Conservation (phyloP, 2,113 vertebrate genomes). For the Nibea coibor region DNA sequence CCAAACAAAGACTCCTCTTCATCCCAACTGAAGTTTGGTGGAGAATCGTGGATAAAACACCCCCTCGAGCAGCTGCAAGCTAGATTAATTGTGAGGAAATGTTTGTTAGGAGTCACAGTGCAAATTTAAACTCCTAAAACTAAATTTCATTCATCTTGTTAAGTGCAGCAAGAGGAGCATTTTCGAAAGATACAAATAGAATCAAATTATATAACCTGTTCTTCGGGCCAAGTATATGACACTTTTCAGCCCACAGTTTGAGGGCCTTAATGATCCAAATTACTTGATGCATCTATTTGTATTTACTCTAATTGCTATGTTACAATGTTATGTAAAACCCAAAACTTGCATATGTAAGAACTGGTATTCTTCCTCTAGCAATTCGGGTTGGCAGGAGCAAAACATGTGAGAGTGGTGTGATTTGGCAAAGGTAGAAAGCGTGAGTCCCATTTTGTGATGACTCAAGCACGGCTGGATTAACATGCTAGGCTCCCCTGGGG, state of each 20-base stretch:
- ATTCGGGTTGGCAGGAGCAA: neutral
- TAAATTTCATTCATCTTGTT: conserved; percentile 14
- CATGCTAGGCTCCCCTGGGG: neutral
- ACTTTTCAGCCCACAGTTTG: conserved; percentile 9
- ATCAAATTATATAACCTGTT: neutral
- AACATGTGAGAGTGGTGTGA: neutral
- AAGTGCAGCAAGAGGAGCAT: neutral
- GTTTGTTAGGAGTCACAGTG: conserved; percentile 6
- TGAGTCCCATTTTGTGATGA: neutral
- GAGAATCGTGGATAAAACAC: neutral
- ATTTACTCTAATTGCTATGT: conserved; percentile 13
- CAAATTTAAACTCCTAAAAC: conserved; percentile 21
- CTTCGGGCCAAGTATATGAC: conserved; percentile 5
- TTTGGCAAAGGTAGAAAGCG: conserved; percentile 3
- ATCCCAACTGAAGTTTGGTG: neutral
- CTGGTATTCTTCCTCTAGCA: neutral
- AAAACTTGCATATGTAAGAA: conserved; percentile 2
- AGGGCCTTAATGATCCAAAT: conserved; percentile 9
- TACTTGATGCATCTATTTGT: conserved; percentile 10
- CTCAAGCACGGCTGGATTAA: neutral
- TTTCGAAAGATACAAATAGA: conserved; percentile 9
- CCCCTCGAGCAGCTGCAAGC: conserved; percentile 23
- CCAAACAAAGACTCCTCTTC: conserved; percentile 13
- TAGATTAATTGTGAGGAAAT: conserved; percentile 14
- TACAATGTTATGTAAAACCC: neutral